These are phyloP conservation scores for Drosophila chauvacae DNA, from an alignment of 1,140 invertebrate species.

Conservation along the genomic window DNA sequence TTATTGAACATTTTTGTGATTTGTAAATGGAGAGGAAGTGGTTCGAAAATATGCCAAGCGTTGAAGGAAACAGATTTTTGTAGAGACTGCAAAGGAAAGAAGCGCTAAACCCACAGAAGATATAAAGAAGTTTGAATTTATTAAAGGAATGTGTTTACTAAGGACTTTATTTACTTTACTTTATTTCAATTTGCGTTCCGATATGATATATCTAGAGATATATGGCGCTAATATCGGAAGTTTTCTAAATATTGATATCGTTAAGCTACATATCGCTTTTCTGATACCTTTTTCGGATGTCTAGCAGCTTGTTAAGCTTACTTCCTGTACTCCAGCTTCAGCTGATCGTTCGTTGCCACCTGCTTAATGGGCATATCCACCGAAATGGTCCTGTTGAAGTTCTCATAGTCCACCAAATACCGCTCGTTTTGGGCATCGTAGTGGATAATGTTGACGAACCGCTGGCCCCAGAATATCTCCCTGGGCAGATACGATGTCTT, in stretches of 20 bases:
- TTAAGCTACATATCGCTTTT: background rate
- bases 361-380: constrained; percentile 64
- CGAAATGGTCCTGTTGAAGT: constrained; percentile 93
- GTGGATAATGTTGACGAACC: constrained; percentile 89
- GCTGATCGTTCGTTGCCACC: constrained; percentile 19
- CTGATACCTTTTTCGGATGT: background rate
- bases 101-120: background rate
- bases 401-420: constrained; percentile 96
- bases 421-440: constrained; percentile 95
- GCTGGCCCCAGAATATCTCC: constrained; percentile 94
- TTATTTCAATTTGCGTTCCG: background rate
- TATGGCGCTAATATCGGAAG: too few species aligned
- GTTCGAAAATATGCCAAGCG: background rate
- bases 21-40: background rate
- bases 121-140: background rate
- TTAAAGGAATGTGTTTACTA: background rate
- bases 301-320: background rate
- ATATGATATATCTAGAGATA: background rate
- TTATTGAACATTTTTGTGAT: constrained; percentile 2
- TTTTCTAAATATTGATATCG: too few species aligned
- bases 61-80: background rate
- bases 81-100: background rate
- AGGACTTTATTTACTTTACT: background rate
- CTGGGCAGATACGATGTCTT: constrained; percentile 92
- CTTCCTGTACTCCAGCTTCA: constrained; percentile 52